A percentile compares a stretch with the other conserved stretches of the same genome.
phyloP scores from a whole-genome alignment of 1,140 invertebrate species.

The Eriocheir sinensis region DNA sequence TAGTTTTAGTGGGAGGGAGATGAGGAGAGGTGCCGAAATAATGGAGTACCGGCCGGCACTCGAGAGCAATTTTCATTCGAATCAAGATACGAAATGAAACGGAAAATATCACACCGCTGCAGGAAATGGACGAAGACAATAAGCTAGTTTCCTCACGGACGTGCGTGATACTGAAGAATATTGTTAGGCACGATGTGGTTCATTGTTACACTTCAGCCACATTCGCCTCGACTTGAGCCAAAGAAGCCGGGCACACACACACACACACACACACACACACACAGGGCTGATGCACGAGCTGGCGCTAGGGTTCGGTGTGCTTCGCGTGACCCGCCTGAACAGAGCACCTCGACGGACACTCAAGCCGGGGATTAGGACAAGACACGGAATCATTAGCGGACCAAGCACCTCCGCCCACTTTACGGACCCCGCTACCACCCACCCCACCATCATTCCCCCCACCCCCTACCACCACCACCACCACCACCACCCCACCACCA shows the following conservation, averaged over 20 bases:
- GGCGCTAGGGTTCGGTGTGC: background rate
- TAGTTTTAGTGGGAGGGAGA: background rate
- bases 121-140: too few species aligned
- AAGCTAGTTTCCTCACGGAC: too few species aligned
- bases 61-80: too few species aligned
- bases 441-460: background rate
- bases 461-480: too few species aligned
- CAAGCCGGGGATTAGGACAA: background rate
- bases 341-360: background rate
- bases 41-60: too few species aligned
- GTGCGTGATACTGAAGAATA: too few species aligned
- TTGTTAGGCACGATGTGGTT: too few species aligned
- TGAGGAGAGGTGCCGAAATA: background rate
- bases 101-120: too few species aligned
- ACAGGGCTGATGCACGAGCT: background rate
- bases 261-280: too few species aligned
- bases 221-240: background rate
- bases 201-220: too few species aligned
- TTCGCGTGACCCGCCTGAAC: background rate
- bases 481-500: background rate
- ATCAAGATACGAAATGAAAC: too few species aligned
- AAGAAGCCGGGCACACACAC: background rate
- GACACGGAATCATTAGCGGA: conserved; percentile 20
- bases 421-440: background rate
- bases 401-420: background rate